Percentiles rank a stretch among this genome's conserved stretches.
These are phyloP conservation scores for Brachyrhaphis roseni DNA, from an alignment of 2,797 vertebrate species.

Conservation along the genomic window DNA sequence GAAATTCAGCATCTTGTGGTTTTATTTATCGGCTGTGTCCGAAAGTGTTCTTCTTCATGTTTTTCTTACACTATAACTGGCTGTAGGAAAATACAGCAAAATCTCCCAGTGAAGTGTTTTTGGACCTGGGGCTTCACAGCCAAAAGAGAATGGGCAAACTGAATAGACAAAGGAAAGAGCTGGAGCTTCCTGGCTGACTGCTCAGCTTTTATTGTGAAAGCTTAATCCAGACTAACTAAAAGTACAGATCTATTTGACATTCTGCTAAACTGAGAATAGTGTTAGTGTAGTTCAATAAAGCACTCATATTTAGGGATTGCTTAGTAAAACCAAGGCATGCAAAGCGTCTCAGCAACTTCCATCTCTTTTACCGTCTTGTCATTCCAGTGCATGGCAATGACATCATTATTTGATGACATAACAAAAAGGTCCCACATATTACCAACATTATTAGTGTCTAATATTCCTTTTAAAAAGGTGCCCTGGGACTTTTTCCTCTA, in stretches of 20 bases:
- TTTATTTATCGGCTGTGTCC: too few species aligned
- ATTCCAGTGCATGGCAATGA: not conserved
- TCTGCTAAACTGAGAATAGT: not conserved
- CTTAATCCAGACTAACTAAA: not conserved
- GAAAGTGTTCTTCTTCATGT: not conserved
- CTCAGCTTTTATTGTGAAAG: not conserved
- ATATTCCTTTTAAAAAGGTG: not conserved
- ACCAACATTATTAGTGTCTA: not conserved
- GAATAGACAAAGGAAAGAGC: not conserved
- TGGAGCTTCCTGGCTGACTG: not conserved
- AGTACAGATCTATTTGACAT: too few species aligned
- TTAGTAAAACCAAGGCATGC: not conserved
- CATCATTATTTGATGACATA: not conserved
- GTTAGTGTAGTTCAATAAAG: not conserved
- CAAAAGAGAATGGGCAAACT: not conserved
- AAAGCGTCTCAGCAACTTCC: not conserved
- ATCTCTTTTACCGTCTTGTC: not conserved
- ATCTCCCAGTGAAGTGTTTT: not conserved
- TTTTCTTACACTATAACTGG: not conserved
- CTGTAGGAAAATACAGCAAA: not conserved
- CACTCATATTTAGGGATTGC: not conserved
- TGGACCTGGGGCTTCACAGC: not conserved
- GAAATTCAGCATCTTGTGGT: not conserved
- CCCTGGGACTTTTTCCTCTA: not conserved
- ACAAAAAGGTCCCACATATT: not conserved